These are phyloP conservation scores for Pomatostomus ruficeps DNA, from an alignment of 2,113 vertebrate genomes.

Conservation along the genomic window DNA sequence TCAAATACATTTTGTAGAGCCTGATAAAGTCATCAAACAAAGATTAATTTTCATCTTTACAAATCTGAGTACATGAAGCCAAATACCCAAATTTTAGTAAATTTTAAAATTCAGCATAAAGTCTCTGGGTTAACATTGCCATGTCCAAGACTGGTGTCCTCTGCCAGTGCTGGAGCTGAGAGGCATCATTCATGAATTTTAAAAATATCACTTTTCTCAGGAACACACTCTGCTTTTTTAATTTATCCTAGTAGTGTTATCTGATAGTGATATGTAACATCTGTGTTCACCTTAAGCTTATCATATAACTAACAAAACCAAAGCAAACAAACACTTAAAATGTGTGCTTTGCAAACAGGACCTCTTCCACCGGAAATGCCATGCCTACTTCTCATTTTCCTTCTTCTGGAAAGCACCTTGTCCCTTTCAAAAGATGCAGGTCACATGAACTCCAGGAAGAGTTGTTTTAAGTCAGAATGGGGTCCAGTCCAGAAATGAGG, in stretches of 20 bases:
- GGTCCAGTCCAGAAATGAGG: constrained; percentile 22
- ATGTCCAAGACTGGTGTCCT: neutral
- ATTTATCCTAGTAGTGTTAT: neutral
- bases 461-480: constrained; percentile 5
- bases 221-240: neutral
- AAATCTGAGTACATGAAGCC: neutral
- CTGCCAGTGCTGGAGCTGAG: neutral
- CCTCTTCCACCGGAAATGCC: constrained; percentile 49
- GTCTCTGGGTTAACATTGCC: neutral
- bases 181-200: neutral
- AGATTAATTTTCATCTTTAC: neutral
- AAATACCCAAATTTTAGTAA: neutral
- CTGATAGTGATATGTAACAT: neutral
- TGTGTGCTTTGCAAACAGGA: neutral
- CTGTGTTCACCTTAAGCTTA: neutral
- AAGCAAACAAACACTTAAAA: neutral
- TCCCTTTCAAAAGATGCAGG: neutral
- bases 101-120: neutral
- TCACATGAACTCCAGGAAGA: neutral
- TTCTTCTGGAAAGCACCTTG: constrained; percentile 5
- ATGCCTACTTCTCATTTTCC: constrained; percentile 12
- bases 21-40: neutral
- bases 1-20: neutral
- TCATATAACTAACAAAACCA: neutral
- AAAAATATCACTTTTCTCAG: neutral